phyloP scores from a whole-genome alignment of 2,797 vertebrate genomes.

The Aeoliscus strigatus region DNA sequence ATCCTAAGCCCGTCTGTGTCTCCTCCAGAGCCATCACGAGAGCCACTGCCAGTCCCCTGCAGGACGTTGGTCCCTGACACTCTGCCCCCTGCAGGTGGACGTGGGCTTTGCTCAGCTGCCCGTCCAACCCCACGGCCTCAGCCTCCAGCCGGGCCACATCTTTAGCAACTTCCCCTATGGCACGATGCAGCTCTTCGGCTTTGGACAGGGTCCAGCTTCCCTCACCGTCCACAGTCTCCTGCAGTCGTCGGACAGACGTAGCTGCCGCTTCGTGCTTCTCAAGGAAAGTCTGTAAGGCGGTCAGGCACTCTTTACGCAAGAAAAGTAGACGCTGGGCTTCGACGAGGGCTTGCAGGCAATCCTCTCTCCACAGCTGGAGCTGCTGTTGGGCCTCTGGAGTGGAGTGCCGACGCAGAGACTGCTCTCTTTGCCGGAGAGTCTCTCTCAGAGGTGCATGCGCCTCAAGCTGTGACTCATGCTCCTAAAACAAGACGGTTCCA shows the following conservation, averaged over 20 bases:
- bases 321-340: constrained; percentile 80
- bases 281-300: constrained; percentile 76
- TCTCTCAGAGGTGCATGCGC: constrained; percentile 65
- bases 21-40: constrained; percentile 75
- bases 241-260: constrained; percentile 67
- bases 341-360: constrained; percentile 83
- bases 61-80: constrained; percentile 78
- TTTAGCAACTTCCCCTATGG: constrained; percentile 71
- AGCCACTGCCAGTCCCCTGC: constrained; percentile 75
- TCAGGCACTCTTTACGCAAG: constrained; percentile 76
- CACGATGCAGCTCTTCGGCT: constrained; percentile 76
- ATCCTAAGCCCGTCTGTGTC: constrained; percentile 80
- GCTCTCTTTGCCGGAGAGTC: constrained; percentile 73
- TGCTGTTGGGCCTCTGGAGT: constrained; percentile 75
- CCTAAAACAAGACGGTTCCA: constrained; percentile 67
- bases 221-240: constrained; percentile 78
- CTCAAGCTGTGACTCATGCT: constrained; percentile 73
- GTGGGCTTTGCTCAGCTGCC: constrained; percentile 84
- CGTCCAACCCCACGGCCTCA: constrained; percentile 80
- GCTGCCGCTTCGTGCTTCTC: constrained; percentile 61
- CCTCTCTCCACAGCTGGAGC: constrained; percentile 80
- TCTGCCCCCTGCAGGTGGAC: constrained; percentile 75
- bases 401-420: constrained; percentile 72
- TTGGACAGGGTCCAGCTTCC: constrained; percentile 82
- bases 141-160: constrained; percentile 80